A percentile compares a stretch with the other conserved stretches of the same genome.
Evolutionary conservation across 1,140 invertebrate species (phyloP).

Genomic region (Oncopodura yosiiana): DNA sequence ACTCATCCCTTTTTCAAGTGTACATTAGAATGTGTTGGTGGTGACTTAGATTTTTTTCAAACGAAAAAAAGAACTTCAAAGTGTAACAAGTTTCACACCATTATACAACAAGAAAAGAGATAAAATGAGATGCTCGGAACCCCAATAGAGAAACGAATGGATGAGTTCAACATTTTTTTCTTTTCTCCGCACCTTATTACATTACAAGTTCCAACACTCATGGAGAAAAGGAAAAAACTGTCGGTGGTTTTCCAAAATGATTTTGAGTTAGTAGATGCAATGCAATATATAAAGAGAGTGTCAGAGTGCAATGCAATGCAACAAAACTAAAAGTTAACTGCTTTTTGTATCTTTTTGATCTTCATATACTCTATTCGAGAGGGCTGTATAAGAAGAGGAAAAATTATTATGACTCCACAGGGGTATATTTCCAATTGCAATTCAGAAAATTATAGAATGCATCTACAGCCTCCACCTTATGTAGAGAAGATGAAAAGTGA

Average conservation of each 20-base stretch:
- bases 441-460: constrained; percentile 3
- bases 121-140: constrained; percentile 20
- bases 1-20: too few relatives aligned
- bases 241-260: constrained; percentile 7
- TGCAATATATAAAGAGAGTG: too few relatives aligned
- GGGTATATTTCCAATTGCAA: constrained; percentile 14
- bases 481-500: not conserved
- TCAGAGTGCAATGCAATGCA: too few relatives aligned
- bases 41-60: too few relatives aligned
- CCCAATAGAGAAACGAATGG: constrained; percentile 15
- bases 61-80: too few relatives aligned
- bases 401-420: constrained; percentile 19
- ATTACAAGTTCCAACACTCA: not conserved
- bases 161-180: constrained; percentile 15
- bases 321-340: too few relatives aligned
- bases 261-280: too few relatives aligned
- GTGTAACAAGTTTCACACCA: too few relatives aligned
- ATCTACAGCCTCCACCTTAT: not conserved
- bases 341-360: too few relatives aligned
- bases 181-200: not conserved
- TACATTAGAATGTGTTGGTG: too few relatives aligned
- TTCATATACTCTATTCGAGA: too few relatives aligned
- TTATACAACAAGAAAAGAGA: too few relatives aligned
- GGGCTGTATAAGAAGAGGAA: not conserved
- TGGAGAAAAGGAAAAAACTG: not conserved